These are phyloP conservation scores for Syngnathus typhle DNA, from an alignment of 2,113 vertebrate species.

Conservation along the genomic window DNA sequence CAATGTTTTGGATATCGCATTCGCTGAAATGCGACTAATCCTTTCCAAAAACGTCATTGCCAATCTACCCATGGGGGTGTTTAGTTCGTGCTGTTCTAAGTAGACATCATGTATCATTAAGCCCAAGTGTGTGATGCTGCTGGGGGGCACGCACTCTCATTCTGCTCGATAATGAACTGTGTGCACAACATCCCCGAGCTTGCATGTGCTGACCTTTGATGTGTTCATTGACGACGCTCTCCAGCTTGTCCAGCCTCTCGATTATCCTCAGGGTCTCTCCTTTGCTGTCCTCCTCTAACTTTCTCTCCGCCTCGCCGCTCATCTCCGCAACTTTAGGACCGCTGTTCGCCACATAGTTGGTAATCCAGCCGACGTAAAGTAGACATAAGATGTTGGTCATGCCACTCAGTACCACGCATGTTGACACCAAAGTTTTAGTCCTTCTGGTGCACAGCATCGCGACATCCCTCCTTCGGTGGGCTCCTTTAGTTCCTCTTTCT, in stretches of 20 bases:
- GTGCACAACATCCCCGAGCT: background rate
- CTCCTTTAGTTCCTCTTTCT: constrained; percentile 6
- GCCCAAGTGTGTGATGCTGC: constrained; percentile 1
- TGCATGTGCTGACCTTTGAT: constrained; percentile 80
- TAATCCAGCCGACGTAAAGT: constrained; percentile 95
- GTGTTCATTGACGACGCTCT: constrained; percentile 93
- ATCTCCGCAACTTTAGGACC: constrained; percentile 82
- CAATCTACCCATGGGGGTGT: background rate
- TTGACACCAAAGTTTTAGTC: constrained; percentile 98
- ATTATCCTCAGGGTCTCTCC: constrained; percentile 90
- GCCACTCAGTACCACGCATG: constrained; percentile 94
- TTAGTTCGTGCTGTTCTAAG: background rate
- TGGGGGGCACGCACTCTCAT: background rate
- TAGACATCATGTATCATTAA: background rate
- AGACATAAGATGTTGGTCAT: constrained; percentile 96
- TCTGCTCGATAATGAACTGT: constrained; percentile 5
- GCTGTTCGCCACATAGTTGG: constrained; percentile 89
- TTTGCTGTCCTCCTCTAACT: constrained; percentile 87
- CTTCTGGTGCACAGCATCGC: constrained; percentile 94
- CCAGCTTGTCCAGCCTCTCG: constrained; percentile 89
- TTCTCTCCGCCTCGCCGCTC: constrained; percentile 74
- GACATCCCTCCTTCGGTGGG: constrained; percentile 79
- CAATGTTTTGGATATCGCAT: background rate
- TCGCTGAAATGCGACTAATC: background rate
- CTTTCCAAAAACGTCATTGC: background rate